Conservation (phyloP, 1,140 invertebrate genomes). For the Probaryconus sp. region DNA sequence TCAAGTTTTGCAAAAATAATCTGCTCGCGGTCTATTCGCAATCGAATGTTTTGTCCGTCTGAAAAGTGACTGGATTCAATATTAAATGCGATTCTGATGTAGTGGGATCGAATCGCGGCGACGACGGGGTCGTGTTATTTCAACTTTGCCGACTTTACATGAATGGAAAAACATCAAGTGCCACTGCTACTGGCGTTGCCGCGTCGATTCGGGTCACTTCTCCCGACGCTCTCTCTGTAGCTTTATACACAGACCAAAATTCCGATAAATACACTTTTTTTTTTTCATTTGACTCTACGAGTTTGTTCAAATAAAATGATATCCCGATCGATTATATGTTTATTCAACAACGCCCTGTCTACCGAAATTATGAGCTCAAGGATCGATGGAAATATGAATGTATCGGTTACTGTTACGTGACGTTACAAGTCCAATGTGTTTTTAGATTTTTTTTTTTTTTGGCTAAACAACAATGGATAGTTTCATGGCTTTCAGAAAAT, state of each 20-base stretch:
- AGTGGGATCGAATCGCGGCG: constrained; percentile 34
- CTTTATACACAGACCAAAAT: constrained; percentile 11
- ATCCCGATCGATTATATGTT: constrained; percentile 4
- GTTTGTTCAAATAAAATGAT: constrained; percentile 13
- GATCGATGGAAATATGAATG: too few relatives aligned
- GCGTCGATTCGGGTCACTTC: constrained; percentile 49
- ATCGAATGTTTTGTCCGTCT: constrained; percentile 11
- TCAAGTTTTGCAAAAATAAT: constrained; percentile 5
- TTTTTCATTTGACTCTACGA: constrained; percentile 6
- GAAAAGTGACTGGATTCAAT: constrained; percentile 25
- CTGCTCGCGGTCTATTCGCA: neutral
- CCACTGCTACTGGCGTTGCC: too few relatives aligned
- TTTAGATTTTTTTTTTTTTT: too few relatives aligned
- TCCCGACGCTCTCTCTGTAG: constrained; percentile 16
- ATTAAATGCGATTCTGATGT: constrained; percentile 37
- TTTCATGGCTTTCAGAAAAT: constrained; percentile 3
- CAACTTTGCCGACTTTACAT: constrained; percentile 46
- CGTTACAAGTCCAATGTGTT: neutral
- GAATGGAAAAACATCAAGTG: constrained; percentile 54
- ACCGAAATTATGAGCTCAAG: too few relatives aligned
- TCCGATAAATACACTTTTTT: constrained; percentile 12
- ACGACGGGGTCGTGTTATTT: constrained; percentile 35
- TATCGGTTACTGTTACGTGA: too few relatives aligned
- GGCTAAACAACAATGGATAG: too few relatives aligned
- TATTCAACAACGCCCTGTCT: neutral